Percentiles rank a stretch among this genome's conserved stretches.
Evolutionary conservation across 1,140 invertebrate genomes (phyloP).

Genomic region (Adelges cooleyi): DNA sequence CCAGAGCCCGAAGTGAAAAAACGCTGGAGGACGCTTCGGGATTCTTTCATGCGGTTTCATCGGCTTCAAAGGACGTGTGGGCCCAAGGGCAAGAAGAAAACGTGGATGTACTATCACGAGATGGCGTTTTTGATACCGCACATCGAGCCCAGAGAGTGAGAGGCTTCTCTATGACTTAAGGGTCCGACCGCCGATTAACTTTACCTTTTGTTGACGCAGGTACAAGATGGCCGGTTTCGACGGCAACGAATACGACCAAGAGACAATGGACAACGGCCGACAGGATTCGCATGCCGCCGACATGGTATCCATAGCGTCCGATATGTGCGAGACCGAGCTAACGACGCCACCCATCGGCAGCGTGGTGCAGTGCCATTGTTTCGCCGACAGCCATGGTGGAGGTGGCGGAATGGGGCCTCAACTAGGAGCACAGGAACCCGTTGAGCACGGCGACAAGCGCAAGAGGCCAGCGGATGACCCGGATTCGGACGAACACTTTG

Average conservation of each 20-base stretch:
- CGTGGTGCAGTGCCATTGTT: not conserved
- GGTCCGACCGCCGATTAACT: too few species aligned
- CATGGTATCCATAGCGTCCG: slow-evolving; percentile 17
- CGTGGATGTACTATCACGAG: slow-evolving; percentile 19
- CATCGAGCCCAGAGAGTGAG: slow-evolving; percentile 26
- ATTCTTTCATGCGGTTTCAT: slow-evolving; percentile 23
- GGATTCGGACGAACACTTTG: slow-evolving; percentile 22
- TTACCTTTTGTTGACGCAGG: not conserved
- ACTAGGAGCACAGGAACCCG: not conserved
- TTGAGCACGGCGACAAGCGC: not conserved
- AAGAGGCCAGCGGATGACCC: not conserved
- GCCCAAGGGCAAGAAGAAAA: slow-evolving; percentile 25
- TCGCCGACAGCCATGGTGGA: not conserved
- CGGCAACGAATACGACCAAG: not conserved
- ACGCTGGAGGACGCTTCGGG: slow-evolving; percentile 20
- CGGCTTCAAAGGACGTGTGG: slow-evolving; percentile 21
- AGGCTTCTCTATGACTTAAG: too few species aligned
- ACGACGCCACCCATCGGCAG: not conserved
- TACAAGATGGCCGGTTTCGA: slow-evolving; percentile 19
- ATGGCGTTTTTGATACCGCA: slow-evolving; percentile 24
- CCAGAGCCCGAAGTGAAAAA: slow-evolving; percentile 18
- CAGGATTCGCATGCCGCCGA: not conserved
- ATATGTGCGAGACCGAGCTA: slow-evolving; percentile 20
- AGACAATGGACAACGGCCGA: slow-evolving; percentile 6
- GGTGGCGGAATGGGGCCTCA: not conserved